These are phyloP conservation scores for Apantesis nais DNA, from an alignment of 2,888 invertebrate genomes.

Conservation along the genomic window DNA sequence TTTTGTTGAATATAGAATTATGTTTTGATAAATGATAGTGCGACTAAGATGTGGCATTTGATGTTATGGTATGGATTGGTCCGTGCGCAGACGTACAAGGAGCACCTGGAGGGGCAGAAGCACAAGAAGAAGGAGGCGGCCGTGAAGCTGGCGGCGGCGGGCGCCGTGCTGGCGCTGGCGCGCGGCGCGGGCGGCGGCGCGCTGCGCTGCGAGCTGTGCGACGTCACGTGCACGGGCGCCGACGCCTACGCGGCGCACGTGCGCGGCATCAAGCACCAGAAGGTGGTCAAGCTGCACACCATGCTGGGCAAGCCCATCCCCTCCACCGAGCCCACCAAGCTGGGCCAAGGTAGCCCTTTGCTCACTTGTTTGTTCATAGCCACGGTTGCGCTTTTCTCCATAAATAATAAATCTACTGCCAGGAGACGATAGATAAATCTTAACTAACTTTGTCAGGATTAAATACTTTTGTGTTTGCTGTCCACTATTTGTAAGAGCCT, in stretches of 20 bases:
- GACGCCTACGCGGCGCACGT: conserved; percentile 99
- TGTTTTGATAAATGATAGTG: too few species aligned
- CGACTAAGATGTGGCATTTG: too few species aligned
- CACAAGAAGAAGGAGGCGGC: conserved; percentile 98
- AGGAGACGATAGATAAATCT: too few species aligned
- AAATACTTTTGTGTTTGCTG: too few species aligned
- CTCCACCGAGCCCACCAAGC: conserved; percentile 96
- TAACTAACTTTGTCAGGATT: too few species aligned
- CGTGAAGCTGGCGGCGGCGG: conserved; percentile 87
- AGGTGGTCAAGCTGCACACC: conserved; percentile 98
- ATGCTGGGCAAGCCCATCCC: conserved; percentile 99
- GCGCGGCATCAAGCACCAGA: conserved; percentile 98
- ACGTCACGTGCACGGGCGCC: conserved; percentile 98
- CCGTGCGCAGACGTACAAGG: conserved; percentile 84
- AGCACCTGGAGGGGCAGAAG: conserved; percentile 99
- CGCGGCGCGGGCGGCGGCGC: conserved; percentile 76
- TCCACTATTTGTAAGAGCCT: too few species aligned
- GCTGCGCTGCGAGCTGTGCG: conserved; percentile 98
- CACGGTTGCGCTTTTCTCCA: too few species aligned
- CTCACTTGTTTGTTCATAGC: too few species aligned
- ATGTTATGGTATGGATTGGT: too few species aligned
- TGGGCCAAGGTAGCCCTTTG: conserved; percentile 72
- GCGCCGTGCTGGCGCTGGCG: conserved; percentile 68
- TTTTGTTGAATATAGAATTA: too few species aligned
- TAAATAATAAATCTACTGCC: too few species aligned